Evolutionary conservation across 53 echinoderm and acorn worm species (phyloP).

Genomic region (Mesocentrotus franciscanus): DNA sequence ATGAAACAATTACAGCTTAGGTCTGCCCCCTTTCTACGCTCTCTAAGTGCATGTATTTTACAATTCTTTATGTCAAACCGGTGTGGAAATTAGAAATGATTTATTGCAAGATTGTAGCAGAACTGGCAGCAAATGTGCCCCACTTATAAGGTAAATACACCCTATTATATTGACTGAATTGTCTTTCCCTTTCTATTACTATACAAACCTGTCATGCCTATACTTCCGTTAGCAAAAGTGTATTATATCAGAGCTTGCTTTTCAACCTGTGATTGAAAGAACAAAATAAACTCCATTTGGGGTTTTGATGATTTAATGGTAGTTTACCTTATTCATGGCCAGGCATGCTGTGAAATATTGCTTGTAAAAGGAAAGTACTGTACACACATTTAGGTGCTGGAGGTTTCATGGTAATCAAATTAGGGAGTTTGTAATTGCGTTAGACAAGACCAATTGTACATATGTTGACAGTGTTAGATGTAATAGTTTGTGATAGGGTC

Average conservation of each 20-base stretch:
- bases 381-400: slow-evolving; percentile 18
- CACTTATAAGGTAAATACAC: slow-evolving; percentile 63
- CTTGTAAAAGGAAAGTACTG: slow-evolving; percentile 22
- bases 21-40: slow-evolving; percentile 45
- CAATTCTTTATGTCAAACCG: slow-evolving; percentile 54
- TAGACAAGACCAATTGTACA: slow-evolving; percentile 47
- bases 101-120: slow-evolving; percentile 48
- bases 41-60: slow-evolving; percentile 61
- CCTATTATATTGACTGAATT: slow-evolving; percentile 55
- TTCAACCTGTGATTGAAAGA: not conserved
- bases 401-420: slow-evolving; percentile 9
- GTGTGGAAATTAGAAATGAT: slow-evolving; percentile 61
- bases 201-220: slow-evolving; percentile 25
- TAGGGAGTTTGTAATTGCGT: slow-evolving; percentile 27
- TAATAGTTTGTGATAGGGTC: slow-evolving; percentile 58
- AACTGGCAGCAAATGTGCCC: slow-evolving; percentile 54
- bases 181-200: slow-evolving; percentile 20
- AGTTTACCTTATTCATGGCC: slow-evolving; percentile 18
- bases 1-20: slow-evolving; percentile 59
- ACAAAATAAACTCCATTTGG: not conserved
- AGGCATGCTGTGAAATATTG: slow-evolving; percentile 62
- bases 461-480: slow-evolving; percentile 62
- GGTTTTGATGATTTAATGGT: slow-evolving; percentile 43
- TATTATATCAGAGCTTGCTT: not conserved
- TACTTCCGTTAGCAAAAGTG: not conserved